Evolutionary conservation across 2,888 invertebrate species (phyloP).

Genomic region (Matsumyia berberina): DNA sequence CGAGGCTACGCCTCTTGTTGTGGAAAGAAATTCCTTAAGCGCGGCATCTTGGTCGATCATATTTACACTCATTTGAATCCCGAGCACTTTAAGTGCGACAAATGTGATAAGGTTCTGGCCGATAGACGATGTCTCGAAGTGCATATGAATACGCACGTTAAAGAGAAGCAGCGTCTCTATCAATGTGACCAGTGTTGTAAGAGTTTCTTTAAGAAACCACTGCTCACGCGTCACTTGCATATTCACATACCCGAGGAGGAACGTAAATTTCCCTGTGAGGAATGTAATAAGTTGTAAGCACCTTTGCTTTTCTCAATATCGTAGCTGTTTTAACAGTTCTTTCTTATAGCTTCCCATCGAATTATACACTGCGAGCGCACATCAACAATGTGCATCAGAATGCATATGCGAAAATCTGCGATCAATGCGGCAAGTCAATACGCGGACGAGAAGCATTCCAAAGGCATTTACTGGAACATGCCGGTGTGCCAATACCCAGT

Average conservation of each 20-base stretch:
- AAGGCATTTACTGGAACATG: slow-evolving; percentile 81
- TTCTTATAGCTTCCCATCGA: slow-evolving; percentile 79
- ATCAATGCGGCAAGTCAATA: slow-evolving; percentile 82
- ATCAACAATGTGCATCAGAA: slow-evolving; percentile 81
- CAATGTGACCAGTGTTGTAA: slow-evolving; percentile 82
- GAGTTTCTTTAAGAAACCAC: slow-evolving; percentile 80
- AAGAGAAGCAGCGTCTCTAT: slow-evolving; percentile 79
- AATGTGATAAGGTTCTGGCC: slow-evolving; percentile 80
- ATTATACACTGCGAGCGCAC: slow-evolving; percentile 80
- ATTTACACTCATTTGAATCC: slow-evolving; percentile 82
- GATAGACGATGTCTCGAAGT: slow-evolving; percentile 80
- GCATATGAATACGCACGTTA: slow-evolving; percentile 80
- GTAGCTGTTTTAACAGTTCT: background rate
- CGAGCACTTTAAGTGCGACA: slow-evolving; percentile 81
- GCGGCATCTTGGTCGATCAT: slow-evolving; percentile 82
- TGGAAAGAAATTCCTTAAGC: slow-evolving; percentile 81
- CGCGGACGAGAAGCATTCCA: slow-evolving; percentile 80
- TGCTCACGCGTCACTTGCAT: slow-evolving; percentile 80
- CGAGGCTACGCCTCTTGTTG: slow-evolving; percentile 82
- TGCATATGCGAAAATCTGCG: slow-evolving; percentile 81
- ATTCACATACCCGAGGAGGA: slow-evolving; percentile 81
- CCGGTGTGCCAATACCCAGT: slow-evolving; percentile 78
- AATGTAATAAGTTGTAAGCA: slow-evolving; percentile 80
- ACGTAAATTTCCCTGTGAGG: slow-evolving; percentile 79
- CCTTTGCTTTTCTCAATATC: background rate